Conservation (phyloP, 37 sponge, comb jelly and placozoan genomes). For the Hexactinellida sp. region DNA sequence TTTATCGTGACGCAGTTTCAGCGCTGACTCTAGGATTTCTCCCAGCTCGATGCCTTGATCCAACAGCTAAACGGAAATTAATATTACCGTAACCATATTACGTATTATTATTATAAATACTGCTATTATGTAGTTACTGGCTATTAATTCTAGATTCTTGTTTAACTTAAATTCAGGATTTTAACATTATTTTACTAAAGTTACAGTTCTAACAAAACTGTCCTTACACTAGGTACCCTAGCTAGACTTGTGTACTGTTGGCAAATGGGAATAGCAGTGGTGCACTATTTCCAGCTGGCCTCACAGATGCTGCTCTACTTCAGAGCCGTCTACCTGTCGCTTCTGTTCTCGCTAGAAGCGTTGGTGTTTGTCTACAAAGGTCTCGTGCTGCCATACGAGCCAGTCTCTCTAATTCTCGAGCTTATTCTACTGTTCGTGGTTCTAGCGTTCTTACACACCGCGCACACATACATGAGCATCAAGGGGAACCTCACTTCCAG, state of each 20-base stretch:
- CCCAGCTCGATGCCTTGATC: neutral
- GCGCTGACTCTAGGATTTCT: neutral
- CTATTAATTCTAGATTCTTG: neutral
- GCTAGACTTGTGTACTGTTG: too few relatives aligned
- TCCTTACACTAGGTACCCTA: too few relatives aligned
- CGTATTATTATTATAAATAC: neutral
- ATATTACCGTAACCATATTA: neutral
- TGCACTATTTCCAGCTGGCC: neutral
- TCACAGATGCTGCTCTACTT: constrained; percentile 5
- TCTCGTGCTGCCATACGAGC: neutral
- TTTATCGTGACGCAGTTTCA: neutral
- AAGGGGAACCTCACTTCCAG: neutral
- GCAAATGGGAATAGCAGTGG: neutral
- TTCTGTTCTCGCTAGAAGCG: neutral
- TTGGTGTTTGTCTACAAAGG: neutral
- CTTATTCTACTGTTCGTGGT: neutral
- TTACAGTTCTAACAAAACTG: too few relatives aligned
- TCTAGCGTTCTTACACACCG: neutral
- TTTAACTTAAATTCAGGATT: neutral
- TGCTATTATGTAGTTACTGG: too few relatives aligned
- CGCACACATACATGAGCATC: neutral
- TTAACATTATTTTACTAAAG: too few relatives aligned
- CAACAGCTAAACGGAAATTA: neutral
- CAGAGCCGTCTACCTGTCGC: neutral
- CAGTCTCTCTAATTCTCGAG: neutral